Base-by-base conservation (phyloP, 2,888 invertebrate genomes). In the Ramazzottius varieornatus region DNA sequence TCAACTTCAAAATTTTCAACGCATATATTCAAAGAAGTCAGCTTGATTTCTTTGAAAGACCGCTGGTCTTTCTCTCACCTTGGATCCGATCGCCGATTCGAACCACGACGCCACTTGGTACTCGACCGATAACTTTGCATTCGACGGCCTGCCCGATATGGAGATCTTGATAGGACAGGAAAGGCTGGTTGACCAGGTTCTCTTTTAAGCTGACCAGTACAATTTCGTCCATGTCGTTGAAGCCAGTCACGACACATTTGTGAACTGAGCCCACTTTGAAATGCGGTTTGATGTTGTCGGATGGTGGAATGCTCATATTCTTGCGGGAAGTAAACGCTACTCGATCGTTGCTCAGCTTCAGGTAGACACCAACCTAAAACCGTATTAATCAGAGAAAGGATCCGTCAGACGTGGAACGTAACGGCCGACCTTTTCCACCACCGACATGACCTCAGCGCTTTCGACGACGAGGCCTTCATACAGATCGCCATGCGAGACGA, bases 171-270 rank as follows among this genome's bases (percentile, higher is more conserved):
- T 54, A 54, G n/a, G 54, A 54, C 29, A 54, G 24, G 54, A 54
- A 29, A 16, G 54, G 54, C 29, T 54, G 54, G 54, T 29, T 54
- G 54, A 54, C 24, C 54, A 54, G 29, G 54, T 16, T 24, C 20
- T 54, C n/a, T 24, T 54, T 54, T 24, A 54, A 29, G 29, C 54
- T 54, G 54, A 54, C 54, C 54, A 54, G 54, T 8, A 54, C 54
- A 13, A 54, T 54, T 24, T 54, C 54, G 24, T 54, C 54, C 54
- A 54, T 16, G 29, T 54, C 54, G 54, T 54, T 54, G 54, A 54
- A 54, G 29, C 54, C 54, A 16, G 29, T 29, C 54, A 54, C 54
- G 4, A 54, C 54, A 29, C 54, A 54, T 54, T 8, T 16, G 29
- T 54, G 54, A 8, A 24, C 4, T 4, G 54, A 16, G 4, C 54